Base-by-base conservation (phyloP, 2,888 invertebrate genomes). In the Linnaemya tessellans region DNA sequence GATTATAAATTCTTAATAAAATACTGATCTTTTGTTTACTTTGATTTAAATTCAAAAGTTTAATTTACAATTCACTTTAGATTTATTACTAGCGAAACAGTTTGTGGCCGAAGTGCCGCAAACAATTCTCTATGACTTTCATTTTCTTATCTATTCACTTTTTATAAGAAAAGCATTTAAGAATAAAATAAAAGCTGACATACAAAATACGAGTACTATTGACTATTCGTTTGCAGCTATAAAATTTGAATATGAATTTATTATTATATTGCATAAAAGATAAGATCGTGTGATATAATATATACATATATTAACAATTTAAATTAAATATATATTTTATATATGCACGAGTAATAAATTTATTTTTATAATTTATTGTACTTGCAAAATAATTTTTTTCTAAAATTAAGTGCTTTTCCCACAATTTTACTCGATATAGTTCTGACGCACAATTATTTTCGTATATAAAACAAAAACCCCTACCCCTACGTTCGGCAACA, bases 1-100 rank as follows among this genome's bases (percentile, higher is more conserved):
- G 38, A 38, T 62, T 38, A 20, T 62, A 62, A 38, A 41, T 62
- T 38, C 20, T 38, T 62, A 38, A 62, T 41, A 2, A 41, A 62
- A 15, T 15, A 4, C 41, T 41, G 38, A 41, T 18, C 15, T 56
- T 56, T 56, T 25, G 25, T 25, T 56, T 22, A 15, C 15, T 56
- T 13, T 56, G 56, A 56, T 56, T 56, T 56, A 25, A 3, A 56
- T 56, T 56, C 25, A 25, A 3, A 30, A 56, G 25, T 56, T 56
- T 56, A 56, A 56, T 56, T 56, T 25, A 56, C 13, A 1, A 5
- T 25, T 4, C 25, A 56, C 25, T 25, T 56, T 25, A 7, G 25
- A 56, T 56, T 56, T 56, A 56, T 56, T 56, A 15, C 56, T 20
- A 10, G 20, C 25, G 3, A 5, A 56, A 15, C 25, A 56, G 25